phyloP scores from a whole-genome alignment of 2,888 invertebrate species.

The Brassicogethes aeneus region DNA sequence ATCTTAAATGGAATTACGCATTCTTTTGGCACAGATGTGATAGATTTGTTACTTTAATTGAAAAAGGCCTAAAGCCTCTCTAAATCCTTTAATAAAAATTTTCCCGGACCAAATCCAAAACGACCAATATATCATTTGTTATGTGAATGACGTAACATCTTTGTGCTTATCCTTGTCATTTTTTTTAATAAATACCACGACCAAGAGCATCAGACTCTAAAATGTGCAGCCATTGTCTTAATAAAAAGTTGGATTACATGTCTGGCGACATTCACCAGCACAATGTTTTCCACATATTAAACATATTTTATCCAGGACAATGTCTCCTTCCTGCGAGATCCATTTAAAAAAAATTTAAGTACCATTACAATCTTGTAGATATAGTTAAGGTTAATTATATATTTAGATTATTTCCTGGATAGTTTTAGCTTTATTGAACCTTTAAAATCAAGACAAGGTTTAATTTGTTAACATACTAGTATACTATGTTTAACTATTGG shows the following conservation, averaged over 20 bases:
- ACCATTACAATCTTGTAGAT: too few species aligned
- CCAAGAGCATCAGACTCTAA: conserved; percentile 3
- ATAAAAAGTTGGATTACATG: conserved; percentile 9
- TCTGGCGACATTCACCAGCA: conserved; percentile 5
- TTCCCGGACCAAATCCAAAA: conserved; percentile 9
- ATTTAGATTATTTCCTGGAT: too few species aligned
- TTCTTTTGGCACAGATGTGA: conserved; percentile 6
- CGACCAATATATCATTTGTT: conserved; percentile 13
- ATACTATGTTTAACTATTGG: too few species aligned
- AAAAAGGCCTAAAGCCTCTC: conserved; percentile 1
- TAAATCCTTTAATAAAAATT: conserved; percentile 17
- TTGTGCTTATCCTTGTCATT: conserved; percentile 1
- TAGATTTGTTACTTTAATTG: conserved; percentile 2
- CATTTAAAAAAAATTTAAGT: too few species aligned
- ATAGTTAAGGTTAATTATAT: too few species aligned
- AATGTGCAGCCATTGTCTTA: conserved; percentile 8
- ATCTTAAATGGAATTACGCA: conserved; percentile 8
- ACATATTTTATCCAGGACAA: conserved; percentile 9
- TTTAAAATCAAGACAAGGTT: too few species aligned
- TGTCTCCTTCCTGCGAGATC: too few species aligned
- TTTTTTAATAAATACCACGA: conserved; percentile 7
- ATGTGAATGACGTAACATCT: conserved; percentile 12
- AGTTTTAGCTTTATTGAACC: too few species aligned
- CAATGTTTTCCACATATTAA: conserved; percentile 8
- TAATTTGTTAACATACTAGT: too few species aligned